Evolutionary conservation across 1,140 invertebrate genomes (phyloP).

Genomic region (Cydia pomonella): DNA sequence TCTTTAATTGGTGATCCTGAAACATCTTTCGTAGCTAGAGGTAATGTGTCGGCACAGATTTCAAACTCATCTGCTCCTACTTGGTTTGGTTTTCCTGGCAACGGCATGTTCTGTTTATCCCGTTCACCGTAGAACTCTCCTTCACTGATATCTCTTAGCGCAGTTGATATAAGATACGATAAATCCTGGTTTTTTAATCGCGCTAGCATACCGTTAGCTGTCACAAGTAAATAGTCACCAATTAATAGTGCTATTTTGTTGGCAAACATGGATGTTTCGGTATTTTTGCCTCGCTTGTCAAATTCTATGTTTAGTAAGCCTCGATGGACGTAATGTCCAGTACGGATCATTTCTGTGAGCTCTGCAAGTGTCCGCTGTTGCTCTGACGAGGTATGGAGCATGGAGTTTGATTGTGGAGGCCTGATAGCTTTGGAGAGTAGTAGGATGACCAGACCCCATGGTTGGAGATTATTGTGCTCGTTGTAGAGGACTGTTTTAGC

Average conservation of each 20-base stretch:
- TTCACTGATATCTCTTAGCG: conserved; percentile 90
- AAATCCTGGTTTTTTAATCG: conserved; percentile 86
- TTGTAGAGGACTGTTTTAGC: conserved; percentile 91
- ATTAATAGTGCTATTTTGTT: conserved; percentile 96
- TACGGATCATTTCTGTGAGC: conserved; percentile 97
- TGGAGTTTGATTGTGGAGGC: conserved; percentile 51
- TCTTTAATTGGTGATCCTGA: conserved; percentile 85
- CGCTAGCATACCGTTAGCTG: conserved; percentile 89
- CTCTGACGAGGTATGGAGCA: conserved; percentile 58
- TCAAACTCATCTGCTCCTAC: conserved; percentile 51
- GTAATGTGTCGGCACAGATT: conserved; percentile 62
- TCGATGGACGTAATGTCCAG: conserved; percentile 94
- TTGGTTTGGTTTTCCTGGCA: conserved; percentile 82
- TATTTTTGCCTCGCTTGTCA: conserved; percentile 82
- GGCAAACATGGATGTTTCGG: conserved; percentile 85
- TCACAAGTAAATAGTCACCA: conserved; percentile 94
- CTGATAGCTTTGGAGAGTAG: conserved; percentile 91
- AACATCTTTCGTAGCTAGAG: conserved; percentile 77
- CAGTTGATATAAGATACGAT: conserved; percentile 91
- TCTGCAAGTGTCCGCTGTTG: conserved; percentile 93
- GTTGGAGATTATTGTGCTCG: conserved; percentile 92
- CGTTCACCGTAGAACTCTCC: conserved; percentile 90
- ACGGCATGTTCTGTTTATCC: conserved; percentile 88
- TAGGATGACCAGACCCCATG: conserved; percentile 92
- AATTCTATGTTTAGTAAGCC: conserved; percentile 87